Percentiles rank a stretch among this genome's conserved stretches.
These are phyloP conservation scores for Temnothorax rugatulus DNA, from an alignment of 2,888 invertebrate genomes.

Conservation along the genomic window DNA sequence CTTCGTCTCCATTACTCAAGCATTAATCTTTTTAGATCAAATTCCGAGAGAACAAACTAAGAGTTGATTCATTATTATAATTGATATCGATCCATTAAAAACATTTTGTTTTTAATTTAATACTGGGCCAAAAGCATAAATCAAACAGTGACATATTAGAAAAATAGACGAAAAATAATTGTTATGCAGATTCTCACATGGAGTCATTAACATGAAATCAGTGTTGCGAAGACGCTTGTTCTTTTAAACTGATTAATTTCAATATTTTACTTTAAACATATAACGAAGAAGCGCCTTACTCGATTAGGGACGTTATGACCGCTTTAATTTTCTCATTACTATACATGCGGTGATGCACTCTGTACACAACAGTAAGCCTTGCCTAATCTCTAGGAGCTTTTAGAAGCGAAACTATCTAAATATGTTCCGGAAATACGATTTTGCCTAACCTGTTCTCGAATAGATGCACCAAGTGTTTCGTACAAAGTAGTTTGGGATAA, in stretches of 20 bases:
- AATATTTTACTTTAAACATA: neutral
- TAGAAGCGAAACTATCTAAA: constrained; percentile 44
- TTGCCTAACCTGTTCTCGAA: constrained; percentile 18
- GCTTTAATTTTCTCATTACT: constrained; percentile 44
- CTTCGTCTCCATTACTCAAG: neutral
- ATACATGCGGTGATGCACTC: constrained; percentile 29
- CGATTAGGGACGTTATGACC: constrained; percentile 23
- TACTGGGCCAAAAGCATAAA: neutral
- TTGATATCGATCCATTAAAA: neutral
- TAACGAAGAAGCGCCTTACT: constrained; percentile 9
- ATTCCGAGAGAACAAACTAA: neutral
- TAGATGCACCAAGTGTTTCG: neutral
- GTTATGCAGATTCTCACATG: neutral
- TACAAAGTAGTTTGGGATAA: neutral
- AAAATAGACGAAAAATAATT: neutral
- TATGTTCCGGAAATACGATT: constrained; percentile 27
- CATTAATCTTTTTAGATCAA: neutral
- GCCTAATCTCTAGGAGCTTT: constrained; percentile 44
- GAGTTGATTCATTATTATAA: neutral
- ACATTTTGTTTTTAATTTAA: neutral
- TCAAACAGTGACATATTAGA: neutral
- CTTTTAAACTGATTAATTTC: neutral
- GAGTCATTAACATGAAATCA: neutral
- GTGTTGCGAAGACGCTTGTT: neutral
- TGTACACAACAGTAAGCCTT: constrained; percentile 32